phyloP scores from a whole-genome alignment of 2,797 vertebrate species.

The Scolopax bukidnonensis region DNA sequence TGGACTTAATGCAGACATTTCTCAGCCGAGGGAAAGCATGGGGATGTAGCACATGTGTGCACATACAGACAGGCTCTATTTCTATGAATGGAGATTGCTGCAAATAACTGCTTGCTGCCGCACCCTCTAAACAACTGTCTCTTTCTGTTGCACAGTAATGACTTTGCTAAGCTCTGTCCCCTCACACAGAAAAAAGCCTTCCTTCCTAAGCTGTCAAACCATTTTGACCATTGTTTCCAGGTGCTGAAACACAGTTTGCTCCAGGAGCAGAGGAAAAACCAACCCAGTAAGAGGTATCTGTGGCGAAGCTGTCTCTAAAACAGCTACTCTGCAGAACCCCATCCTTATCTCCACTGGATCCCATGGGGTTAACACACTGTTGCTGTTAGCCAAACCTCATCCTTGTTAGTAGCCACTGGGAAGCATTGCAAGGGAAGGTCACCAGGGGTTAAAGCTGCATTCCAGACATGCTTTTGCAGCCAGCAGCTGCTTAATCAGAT shows the following conservation, averaged over 20 bases:
- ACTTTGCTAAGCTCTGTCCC: background rate
- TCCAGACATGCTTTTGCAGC: conserved; percentile 30
- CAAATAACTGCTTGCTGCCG: background rate
- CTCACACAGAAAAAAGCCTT: background rate
- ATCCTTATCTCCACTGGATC: background rate
- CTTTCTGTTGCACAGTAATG: background rate
- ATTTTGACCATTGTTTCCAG: background rate
- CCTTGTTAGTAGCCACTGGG: background rate
- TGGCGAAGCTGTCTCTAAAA: background rate
- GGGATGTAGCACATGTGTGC: background rate
- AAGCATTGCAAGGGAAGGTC: conserved; percentile 4
- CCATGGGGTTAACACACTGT: background rate
- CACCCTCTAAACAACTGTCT: background rate
- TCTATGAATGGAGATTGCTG: background rate
- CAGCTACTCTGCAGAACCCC: background rate
- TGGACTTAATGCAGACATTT: background rate
- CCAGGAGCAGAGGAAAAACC: background rate
- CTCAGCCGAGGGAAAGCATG: fast-evolving
- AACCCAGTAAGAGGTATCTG: background rate
- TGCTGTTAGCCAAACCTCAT: background rate
- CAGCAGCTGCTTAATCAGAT: conserved; percentile 37
- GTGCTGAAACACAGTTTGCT: background rate
- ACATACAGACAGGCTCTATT: background rate
- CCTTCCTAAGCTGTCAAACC: background rate
- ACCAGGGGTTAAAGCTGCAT: conserved; percentile 40